Evolutionary conservation across 2,888 invertebrate genomes (phyloP), one percentile per base, ranked within the genome.

Genomic region (Dryobota labecula): DNA sequence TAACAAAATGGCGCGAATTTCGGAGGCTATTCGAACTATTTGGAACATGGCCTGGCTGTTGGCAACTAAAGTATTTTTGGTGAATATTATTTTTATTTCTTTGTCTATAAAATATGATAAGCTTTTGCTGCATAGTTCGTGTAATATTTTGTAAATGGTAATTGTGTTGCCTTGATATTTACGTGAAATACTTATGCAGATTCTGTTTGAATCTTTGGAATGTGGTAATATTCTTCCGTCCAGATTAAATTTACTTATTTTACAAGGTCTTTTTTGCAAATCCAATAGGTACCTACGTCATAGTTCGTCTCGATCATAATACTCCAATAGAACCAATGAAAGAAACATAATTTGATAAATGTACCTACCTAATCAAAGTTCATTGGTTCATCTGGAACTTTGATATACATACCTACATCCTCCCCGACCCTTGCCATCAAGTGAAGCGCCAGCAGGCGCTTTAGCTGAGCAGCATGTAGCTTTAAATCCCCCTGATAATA

Each of bases 21-120:
- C 89, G 78, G 89, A 91, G 51, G 89, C 92, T 53, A 86, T 94
- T 69, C 88, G 89, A 64, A 92, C 87, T 70, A 87, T 95, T 82
- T 95, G 94, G 94, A 94, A 92, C 82, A 91, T 95, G 76, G 91
- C 94, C n/a, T 94, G 94, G 94, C 84, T 95, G 80, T 86, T 95
- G 38, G 93, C 94, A 15, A 93, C 94, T 36, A 95, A 95, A 90
- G 90, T 94, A 20, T 94, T 94, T 88, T 86, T 94, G 95, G 95
- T 95, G 91, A 93, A 84, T 63, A 70, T 61, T 54, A 2, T 54
- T 56, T 73, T 81, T 70, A 75, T 51, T 64, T 66, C 15, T 47
- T 68, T 36, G 36, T 30, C 56, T 47, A 38, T 45, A 38, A 63
- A 49, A 53, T 33, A 45, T 27, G 13, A 20, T 53, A 47, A n/a